Evolutionary conservation across 2,797 vertebrate species (phyloP).

Genomic region (Hydrolagus colliei): DNA sequence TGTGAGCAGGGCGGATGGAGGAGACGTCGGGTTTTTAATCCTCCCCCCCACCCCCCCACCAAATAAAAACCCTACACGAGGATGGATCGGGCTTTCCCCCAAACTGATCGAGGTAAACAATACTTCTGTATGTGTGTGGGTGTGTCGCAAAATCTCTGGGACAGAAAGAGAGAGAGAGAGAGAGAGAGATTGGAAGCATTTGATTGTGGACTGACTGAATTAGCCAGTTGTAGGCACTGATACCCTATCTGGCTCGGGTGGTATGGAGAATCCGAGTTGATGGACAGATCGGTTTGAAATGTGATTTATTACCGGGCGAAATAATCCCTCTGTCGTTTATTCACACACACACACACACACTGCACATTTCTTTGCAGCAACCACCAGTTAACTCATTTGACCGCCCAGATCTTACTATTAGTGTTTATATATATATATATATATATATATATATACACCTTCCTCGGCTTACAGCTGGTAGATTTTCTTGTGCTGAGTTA

Average conservation of each 20-base stretch:
- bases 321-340: neutral
- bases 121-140: conserved; percentile 4
- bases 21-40: too few species aligned
- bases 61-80: conserved; percentile 33
- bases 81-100: conserved; percentile 48
- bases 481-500: too few species aligned
- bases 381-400: neutral
- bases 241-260: neutral
- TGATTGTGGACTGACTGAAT: too few species aligned
- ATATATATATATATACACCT: neutral
- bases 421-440: neutral
- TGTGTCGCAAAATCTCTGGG: neutral
- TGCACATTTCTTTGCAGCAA: neutral
- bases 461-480: neutral
- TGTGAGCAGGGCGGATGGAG: neutral
- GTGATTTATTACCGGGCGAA: too few species aligned
- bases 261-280: neutral
- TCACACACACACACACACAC: neutral
- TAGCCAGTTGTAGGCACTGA: too few species aligned
- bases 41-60: conserved; percentile 34
- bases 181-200: neutral
- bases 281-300: neutral
- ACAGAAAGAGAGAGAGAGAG: neutral
- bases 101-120: conserved; percentile 51
- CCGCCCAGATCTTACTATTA: neutral